These are phyloP conservation scores for Esperia sulphurella DNA, from an alignment of 2,888 invertebrate species.

Conservation along the genomic window DNA sequence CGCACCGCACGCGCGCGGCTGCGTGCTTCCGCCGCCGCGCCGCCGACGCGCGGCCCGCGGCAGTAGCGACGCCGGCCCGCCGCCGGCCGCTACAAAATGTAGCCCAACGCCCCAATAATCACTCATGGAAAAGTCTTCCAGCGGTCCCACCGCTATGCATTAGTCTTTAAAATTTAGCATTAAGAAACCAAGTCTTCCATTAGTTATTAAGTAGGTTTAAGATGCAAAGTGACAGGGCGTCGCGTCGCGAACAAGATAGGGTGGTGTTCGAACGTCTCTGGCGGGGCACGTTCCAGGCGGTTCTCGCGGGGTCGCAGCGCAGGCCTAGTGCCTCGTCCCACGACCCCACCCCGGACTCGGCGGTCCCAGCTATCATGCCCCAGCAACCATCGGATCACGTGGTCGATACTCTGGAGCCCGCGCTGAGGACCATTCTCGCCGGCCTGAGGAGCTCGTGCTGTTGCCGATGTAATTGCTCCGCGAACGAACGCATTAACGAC, in stretches of 20 bases:
- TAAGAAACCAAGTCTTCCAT: constrained; percentile 79
- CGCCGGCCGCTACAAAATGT: constrained; percentile 69
- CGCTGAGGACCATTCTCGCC: constrained; percentile 58
- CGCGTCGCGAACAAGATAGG: constrained; percentile 78
- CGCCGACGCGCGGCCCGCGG: constrained; percentile 20
- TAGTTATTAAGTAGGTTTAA: constrained; percentile 52
- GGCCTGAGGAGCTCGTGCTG: constrained; percentile 63
- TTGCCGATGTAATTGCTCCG: constrained; percentile 67
- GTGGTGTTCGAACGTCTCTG: constrained; percentile 85
- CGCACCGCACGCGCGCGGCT: constrained; percentile 69
- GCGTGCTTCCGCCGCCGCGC: constrained; percentile 35
- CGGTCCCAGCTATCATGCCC: constrained; percentile 9
- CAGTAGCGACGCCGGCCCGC: constrained; percentile 74
- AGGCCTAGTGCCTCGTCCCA: constrained; percentile 61
- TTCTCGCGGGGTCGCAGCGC: constrained; percentile 57
- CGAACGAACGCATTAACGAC: constrained; percentile 54
- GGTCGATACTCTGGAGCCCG: constrained; percentile 69
- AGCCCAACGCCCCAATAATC: constrained; percentile 40
- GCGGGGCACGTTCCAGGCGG: constrained; percentile 82
- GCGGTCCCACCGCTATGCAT: constrained; percentile 50
- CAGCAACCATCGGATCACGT: constrained; percentile 37
- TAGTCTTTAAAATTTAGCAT: constrained; percentile 39
- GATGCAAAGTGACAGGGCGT: constrained; percentile 70
- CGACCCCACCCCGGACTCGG: constrained; percentile 44
- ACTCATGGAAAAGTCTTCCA: constrained; percentile 60